Conservation (phyloP, 2,888 invertebrate species). For the Julus scandinavius region DNA sequence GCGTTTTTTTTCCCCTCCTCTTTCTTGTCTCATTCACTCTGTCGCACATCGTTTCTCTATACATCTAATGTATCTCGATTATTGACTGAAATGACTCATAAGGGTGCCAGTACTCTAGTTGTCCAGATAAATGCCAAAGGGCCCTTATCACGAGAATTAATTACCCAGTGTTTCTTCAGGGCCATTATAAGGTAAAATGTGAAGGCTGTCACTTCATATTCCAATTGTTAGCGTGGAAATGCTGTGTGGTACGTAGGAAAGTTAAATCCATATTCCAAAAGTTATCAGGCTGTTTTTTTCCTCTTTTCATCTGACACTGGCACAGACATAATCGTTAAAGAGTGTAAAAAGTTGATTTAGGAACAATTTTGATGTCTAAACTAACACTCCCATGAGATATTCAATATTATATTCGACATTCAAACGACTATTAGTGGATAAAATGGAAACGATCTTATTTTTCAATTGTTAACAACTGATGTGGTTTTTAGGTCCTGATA, state of each 20-base stretch:
- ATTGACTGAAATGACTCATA: constrained; percentile 12
- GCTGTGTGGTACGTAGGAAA: too few species aligned
- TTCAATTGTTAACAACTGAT: background rate
- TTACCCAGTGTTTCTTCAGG: too few species aligned
- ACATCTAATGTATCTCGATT: background rate
- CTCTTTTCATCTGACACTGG: too few species aligned
- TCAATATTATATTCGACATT: background rate
- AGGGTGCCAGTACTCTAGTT: constrained; percentile 15
- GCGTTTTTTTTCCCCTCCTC: background rate
- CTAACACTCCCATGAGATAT: background rate
- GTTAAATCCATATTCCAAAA: too few species aligned
- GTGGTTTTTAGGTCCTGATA: background rate
- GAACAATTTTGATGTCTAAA: background rate
- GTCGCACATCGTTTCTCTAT: background rate
- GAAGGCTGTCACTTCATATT: background rate
- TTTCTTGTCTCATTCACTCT: background rate
- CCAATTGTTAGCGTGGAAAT: background rate
- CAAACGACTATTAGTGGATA: background rate
- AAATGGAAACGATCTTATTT: background rate
- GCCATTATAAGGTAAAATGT: too few species aligned
- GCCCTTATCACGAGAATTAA: background rate
- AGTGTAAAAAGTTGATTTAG: background rate
- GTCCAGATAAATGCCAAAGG: background rate
- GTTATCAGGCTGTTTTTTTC: too few species aligned
- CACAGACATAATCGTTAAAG: too few species aligned